These are phyloP conservation scores for Xerus rutilus DNA, from an alignment of 2,797 vertebrate species.

Conservation along the genomic window DNA sequence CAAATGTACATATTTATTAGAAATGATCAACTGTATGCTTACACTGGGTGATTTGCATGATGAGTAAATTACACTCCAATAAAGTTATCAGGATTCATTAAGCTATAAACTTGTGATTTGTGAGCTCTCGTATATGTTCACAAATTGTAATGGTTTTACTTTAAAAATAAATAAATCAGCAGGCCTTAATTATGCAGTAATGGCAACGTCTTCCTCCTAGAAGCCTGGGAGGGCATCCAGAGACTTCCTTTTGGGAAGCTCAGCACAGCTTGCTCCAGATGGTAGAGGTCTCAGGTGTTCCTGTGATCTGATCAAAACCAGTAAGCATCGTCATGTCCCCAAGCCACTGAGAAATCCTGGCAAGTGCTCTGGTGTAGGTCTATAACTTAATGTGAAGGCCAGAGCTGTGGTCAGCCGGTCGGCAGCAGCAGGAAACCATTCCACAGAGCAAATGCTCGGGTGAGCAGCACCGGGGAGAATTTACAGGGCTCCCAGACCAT, in stretches of 20 bases:
- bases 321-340: neutral
- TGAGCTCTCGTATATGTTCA: neutral
- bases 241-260: neutral
- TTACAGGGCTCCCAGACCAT: neutral
- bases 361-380: neutral
- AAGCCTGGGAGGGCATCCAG: neutral
- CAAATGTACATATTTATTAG: rapidly evolving
- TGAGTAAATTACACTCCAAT: neutral
- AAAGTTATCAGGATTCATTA: neutral
- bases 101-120: neutral
- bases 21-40: neutral
- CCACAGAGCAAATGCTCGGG: neutral
- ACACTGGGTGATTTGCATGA: neutral
- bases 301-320: neutral
- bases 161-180: neutral
- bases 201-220: neutral
- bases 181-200: no score
- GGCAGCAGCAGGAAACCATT: rapidly evolving
- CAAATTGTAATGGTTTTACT: neutral
- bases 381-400: no score
- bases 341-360: neutral
- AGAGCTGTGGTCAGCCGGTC: neutral
- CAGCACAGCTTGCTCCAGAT: no score
- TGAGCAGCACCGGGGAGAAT: neutral
- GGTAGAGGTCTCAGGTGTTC: neutral